Conservation (phyloP, 1,140 invertebrate species). For the Trinorchestia longiramus region DNA sequence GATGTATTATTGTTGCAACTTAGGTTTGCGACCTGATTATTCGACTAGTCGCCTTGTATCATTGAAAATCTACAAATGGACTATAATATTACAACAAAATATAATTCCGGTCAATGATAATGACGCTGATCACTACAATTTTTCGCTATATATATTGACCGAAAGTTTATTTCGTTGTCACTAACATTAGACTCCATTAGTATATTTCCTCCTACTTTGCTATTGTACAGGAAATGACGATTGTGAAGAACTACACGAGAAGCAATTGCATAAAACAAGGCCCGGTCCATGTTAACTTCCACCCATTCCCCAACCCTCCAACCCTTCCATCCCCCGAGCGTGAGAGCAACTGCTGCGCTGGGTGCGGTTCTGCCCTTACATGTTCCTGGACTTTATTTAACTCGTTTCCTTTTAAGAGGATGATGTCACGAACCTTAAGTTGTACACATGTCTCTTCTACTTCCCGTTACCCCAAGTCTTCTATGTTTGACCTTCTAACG, state of each 20-base stretch:
- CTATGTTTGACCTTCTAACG: no score
- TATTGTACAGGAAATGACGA: not conserved
- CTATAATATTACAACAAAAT: no score
- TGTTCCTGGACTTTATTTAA: not conserved
- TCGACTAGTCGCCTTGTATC: not conserved
- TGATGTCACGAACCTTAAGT: not conserved
- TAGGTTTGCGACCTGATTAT: not conserved
- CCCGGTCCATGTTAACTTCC: no score
- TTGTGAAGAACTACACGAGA: not conserved
- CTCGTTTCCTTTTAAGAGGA: not conserved
- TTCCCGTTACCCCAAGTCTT: no score
- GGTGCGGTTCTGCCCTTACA: not conserved
- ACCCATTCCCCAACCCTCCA: no score
- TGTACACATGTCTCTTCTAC: no score
- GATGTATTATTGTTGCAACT: not conserved
- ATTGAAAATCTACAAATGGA: no score
- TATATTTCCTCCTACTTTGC: not conserved
- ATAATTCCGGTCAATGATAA: no score
- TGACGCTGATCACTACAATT: not conserved
- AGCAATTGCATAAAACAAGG: not conserved
- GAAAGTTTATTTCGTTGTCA: not conserved
- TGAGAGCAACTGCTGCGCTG: no score
- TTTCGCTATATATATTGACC: not conserved
- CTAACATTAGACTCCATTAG: not conserved
- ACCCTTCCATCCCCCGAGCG: no score